A percentile compares a stretch with the other conserved stretches of the same genome.
These are phyloP conservation scores for Dioctria linearis DNA, from an alignment of 2,888 invertebrate species.

Conservation along the genomic window DNA sequence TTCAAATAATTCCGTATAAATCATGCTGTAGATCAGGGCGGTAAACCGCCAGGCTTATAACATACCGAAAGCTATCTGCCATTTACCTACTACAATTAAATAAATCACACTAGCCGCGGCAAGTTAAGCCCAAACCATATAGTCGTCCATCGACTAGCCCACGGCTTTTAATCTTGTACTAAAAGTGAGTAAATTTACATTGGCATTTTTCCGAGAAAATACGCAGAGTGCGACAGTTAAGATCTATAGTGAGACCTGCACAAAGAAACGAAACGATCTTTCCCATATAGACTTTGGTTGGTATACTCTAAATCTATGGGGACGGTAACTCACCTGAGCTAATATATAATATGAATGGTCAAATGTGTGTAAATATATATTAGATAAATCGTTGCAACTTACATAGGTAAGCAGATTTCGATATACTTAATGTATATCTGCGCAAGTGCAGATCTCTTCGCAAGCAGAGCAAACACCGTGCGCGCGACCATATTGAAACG, in stretches of 20 bases:
- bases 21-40: slow-evolving; percentile 35
- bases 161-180: slow-evolving; percentile 36
- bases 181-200: slow-evolving; percentile 42
- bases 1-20: slow-evolving; percentile 43
- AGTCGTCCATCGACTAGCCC: slow-evolving; percentile 10
- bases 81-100: slow-evolving; percentile 43
- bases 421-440: slow-evolving; percentile 9
- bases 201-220: slow-evolving; percentile 26
- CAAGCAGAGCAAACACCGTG: slow-evolving; percentile 2
- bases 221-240: slow-evolving; percentile 36
- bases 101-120: slow-evolving; percentile 44
- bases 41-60: slow-evolving; percentile 31
- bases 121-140: slow-evolving; percentile 29
- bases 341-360: slow-evolving; percentile 26
- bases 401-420: slow-evolving; percentile 24
- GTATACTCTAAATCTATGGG: background rate
- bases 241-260: slow-evolving; percentile 37
- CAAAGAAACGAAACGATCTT: slow-evolving; percentile 27
- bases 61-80: slow-evolving; percentile 45
- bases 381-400: slow-evolving; percentile 17
- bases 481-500: slow-evolving; percentile 20
- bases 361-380: slow-evolving; percentile 4
- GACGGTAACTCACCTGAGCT: slow-evolving; percentile 43
- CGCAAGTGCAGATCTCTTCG: slow-evolving; percentile 10
- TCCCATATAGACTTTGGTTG: background rate